phyloP scores from a whole-genome alignment of 2,888 invertebrate species.

The Smittia sp. region DNA sequence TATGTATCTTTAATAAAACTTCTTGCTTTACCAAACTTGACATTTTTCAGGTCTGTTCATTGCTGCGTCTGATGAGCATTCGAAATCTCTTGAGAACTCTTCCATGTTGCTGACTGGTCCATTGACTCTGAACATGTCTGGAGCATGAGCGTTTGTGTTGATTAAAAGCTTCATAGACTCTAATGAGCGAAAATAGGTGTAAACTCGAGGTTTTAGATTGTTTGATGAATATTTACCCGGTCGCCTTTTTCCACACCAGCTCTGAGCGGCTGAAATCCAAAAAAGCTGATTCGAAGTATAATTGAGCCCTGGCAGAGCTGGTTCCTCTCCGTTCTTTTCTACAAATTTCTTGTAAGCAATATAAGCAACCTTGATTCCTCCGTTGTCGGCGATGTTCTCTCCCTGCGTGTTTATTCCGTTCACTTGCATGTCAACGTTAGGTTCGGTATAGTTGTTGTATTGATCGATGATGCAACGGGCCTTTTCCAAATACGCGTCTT shows the following conservation, averaged over 20 bases:
- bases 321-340: constrained; percentile 63
- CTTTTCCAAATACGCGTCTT: constrained; percentile 75
- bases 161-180: constrained; percentile 75
- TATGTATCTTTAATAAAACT: too few species aligned
- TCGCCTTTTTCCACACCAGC: constrained; percentile 82
- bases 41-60: constrained; percentile 30
- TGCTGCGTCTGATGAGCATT: constrained; percentile 2
- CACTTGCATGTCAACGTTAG: constrained; percentile 70
- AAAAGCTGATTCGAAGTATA: constrained; percentile 71
- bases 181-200: neutral
- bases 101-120: constrained; percentile 49
- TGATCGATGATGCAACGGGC: constrained; percentile 91
- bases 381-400: constrained; percentile 94
- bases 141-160: constrained; percentile 75
- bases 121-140: constrained; percentile 77
- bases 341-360: constrained; percentile 76
- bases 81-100: constrained; percentile 32
- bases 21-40: constrained; percentile 24
- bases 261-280: constrained; percentile 81
- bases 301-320: constrained; percentile 67
- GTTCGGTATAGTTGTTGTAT: constrained; percentile 85
- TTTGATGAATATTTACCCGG: constrained; percentile 50
- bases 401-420: constrained; percentile 91
- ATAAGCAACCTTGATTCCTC: constrained; percentile 84
- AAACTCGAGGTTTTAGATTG: neutral